Evolutionary conservation across 2,888 invertebrate species (phyloP).

Genomic region (Melipona beecheii): DNA sequence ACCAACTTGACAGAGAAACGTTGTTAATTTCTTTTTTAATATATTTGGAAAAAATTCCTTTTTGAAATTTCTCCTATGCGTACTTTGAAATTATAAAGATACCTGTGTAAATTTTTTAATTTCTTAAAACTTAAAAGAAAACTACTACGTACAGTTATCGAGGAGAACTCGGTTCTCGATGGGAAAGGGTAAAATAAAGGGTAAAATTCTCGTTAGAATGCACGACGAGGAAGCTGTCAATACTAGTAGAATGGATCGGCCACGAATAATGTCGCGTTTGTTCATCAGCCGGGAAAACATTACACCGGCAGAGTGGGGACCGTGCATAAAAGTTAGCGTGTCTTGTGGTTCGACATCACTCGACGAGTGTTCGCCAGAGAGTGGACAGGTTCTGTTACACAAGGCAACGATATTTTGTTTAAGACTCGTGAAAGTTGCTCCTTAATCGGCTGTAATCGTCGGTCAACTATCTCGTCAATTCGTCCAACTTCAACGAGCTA

Average conservation of each 20-base stretch:
- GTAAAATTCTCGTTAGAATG: conserved; percentile 27
- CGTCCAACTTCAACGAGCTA: conserved; percentile 14
- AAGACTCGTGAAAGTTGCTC: conserved; percentile 49
- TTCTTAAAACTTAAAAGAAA: too few relatives aligned
- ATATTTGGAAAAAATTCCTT: too few relatives aligned
- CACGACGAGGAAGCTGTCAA: conserved; percentile 5
- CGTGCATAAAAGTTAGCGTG: conserved; percentile 65
- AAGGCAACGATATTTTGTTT: neutral
- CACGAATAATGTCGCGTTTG: conserved; percentile 27
- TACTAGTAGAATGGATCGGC: neutral
- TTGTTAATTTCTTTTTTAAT: too few relatives aligned
- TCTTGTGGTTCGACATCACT: conserved; percentile 50
- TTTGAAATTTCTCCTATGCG: too few relatives aligned
- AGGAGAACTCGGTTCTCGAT: too few relatives aligned
- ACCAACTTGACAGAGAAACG: too few relatives aligned
- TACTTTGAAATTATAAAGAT: too few relatives aligned
- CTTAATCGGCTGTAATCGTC: conserved; percentile 15
- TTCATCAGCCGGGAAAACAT: conserved; percentile 31
- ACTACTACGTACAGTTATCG: too few relatives aligned
- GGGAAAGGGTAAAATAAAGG: neutral
- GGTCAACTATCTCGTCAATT: conserved; percentile 17
- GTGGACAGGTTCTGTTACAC: conserved; percentile 7
- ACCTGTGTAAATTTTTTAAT: too few relatives aligned
- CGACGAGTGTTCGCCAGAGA: conserved; percentile 23
- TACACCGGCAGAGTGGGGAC: conserved; percentile 54